phyloP scores from a whole-genome alignment of 92 coral and sea anemone species.

The Porites lobata region DNA sequence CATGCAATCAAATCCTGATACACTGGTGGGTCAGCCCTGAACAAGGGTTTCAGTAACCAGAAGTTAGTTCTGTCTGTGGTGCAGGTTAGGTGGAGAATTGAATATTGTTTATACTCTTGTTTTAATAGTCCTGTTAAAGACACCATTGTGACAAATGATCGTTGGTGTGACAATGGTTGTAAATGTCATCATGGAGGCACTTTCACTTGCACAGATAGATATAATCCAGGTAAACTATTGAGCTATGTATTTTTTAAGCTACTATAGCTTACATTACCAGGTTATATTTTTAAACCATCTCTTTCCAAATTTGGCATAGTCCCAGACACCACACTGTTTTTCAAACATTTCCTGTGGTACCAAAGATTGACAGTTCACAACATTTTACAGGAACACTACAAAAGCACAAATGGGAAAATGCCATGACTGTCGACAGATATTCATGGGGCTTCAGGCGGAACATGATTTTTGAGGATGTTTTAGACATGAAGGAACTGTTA shows the following conservation, averaged over 20 bases:
- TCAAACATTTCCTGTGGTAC: no score
- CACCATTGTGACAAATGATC: constrained; percentile 78
- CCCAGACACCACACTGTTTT: no score
- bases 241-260: no score
- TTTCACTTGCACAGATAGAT: constrained; percentile 73
- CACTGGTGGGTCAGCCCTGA: no score
- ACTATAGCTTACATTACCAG: no score
- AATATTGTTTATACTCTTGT: no score
- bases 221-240: constrained; percentile 72
- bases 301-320: no score
- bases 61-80: not conserved
- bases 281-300: no score
- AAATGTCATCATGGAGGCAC: constrained; percentile 79
- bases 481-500: constrained; percentile 78
- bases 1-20: no score
- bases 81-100: no score
- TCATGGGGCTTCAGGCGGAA: constrained; percentile 95
- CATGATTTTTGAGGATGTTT: constrained; percentile 69
- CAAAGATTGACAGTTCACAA: not conserved
- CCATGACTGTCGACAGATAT: constrained; percentile 89
- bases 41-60: not conserved
- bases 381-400: constrained; percentile 55
- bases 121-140: constrained; percentile 87
- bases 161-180: constrained; percentile 81
- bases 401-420: constrained; percentile 96